A percentile compares a stretch with the other conserved stretches of the same genome.
These are phyloP conservation scores for Cactoblastis cactorum DNA, from an alignment of 2,888 invertebrate genomes.

Conservation along the genomic window DNA sequence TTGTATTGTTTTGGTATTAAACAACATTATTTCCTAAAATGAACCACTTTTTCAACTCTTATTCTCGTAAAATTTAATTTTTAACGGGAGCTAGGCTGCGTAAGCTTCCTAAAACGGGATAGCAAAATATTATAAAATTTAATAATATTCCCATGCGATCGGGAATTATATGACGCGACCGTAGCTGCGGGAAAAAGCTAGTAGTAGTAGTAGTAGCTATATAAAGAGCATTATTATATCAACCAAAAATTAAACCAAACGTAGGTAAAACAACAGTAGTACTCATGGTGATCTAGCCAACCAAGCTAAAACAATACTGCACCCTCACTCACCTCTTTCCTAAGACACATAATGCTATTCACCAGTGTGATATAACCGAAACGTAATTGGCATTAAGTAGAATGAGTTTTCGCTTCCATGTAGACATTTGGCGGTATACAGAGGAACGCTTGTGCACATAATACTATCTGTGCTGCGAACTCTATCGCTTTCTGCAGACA, in stretches of 20 bases:
- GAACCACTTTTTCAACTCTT: not conserved
- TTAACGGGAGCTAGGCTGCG: too few relatives aligned
- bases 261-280: too few relatives aligned
- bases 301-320: not conserved
- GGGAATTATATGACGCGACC: too few relatives aligned
- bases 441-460: constrained; percentile 57
- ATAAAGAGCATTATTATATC: too few relatives aligned
- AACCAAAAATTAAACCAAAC: too few relatives aligned
- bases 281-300: not conserved
- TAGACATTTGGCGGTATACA: constrained; percentile 63
- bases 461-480: constrained; percentile 42
- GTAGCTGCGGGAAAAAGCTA: too few relatives aligned
- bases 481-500: constrained; percentile 53
- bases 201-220: too few relatives aligned
- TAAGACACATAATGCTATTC: not conserved
- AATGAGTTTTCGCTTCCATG: constrained; percentile 52
- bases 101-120: too few relatives aligned
- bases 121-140: too few relatives aligned
- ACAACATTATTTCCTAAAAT: not conserved
- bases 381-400: constrained; percentile 46
- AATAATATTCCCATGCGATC: too few relatives aligned
- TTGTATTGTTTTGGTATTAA: not conserved
- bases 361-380: constrained; percentile 31
- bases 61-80: not conserved
- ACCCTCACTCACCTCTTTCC: not conserved